These are phyloP conservation scores for Notospermus geniculatus DNA, from an alignment of 1,140 invertebrate genomes.

Conservation along the genomic window DNA sequence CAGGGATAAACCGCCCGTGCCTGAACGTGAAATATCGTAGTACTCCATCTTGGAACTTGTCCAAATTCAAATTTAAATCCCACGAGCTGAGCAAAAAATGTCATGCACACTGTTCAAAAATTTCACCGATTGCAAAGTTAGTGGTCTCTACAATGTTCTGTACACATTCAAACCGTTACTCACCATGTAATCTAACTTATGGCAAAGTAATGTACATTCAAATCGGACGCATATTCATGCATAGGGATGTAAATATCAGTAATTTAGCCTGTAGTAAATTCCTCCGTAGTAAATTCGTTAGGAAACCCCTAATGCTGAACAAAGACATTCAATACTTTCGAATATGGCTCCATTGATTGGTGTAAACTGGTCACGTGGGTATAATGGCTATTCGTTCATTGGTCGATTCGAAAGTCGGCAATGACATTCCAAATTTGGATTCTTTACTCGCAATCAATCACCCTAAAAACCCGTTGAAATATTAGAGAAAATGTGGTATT, in stretches of 20 bases:
- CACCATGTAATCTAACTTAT: background rate
- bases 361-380: background rate
- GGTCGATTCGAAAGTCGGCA: conserved; percentile 10
- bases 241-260: conserved; percentile 17
- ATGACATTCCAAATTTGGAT: no score
- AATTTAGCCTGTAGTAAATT: conserved; percentile 32
- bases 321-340: conserved; percentile 43
- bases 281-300: conserved; percentile 25
- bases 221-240: conserved; percentile 12
- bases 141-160: background rate
- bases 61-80: background rate
- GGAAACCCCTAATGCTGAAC: conserved; percentile 35
- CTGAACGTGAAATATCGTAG: conserved; percentile 18
- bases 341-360: conserved; percentile 36
- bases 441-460: no score
- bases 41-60: conserved; percentile 11
- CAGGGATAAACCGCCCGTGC: conserved; percentile 30
- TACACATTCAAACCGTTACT: background rate
- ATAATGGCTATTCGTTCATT: background rate
- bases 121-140: conserved; percentile 9
- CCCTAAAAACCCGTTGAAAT: no score
- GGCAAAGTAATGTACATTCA: background rate
- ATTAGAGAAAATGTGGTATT: no score
- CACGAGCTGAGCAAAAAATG: conserved; percentile 11
- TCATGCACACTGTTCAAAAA: conserved; percentile 9